phyloP scores from a whole-genome alignment of 2,797 vertebrate species.

The Rhynchotus rufescens region DNA sequence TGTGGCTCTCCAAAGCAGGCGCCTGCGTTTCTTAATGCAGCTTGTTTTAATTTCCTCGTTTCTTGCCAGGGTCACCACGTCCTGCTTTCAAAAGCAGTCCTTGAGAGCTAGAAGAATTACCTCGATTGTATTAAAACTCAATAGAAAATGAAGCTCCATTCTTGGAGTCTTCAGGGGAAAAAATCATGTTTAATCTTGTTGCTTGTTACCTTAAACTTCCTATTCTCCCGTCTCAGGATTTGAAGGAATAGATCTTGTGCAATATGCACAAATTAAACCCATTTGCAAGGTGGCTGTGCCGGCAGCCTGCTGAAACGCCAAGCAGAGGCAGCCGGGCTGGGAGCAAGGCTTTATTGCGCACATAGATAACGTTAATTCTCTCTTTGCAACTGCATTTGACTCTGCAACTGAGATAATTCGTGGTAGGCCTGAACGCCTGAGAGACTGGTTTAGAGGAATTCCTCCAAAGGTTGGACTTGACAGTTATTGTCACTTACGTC shows the following conservation, averaged over 20 bases:
- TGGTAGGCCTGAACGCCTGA: neutral
- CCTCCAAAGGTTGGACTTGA: neutral
- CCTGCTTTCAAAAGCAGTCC: neutral
- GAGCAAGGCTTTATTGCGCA: neutral
- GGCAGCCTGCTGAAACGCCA: neutral
- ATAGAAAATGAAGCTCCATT: neutral
- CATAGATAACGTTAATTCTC: neutral
- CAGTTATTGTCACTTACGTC: neutral
- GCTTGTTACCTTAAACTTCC: neutral
- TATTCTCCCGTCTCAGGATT: neutral
- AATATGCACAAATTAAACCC: neutral
- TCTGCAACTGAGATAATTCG: neutral
- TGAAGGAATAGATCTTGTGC: neutral
- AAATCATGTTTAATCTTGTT: neutral
- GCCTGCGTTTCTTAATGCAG: neutral
- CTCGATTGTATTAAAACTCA: neutral
- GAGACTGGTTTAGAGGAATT: neutral
- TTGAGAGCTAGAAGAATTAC: neutral
- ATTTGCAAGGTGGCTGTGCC: neutral
- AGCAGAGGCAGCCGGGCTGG: neutral
- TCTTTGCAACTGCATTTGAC: neutral
- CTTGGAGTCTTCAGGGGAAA: neutral
- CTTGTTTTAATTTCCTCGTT: neutral
- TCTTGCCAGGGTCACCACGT: neutral
- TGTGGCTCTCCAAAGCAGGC: neutral